Conservation (phyloP, 2,113 vertebrate genomes). For the Dipodomys spectabilis region DNA sequence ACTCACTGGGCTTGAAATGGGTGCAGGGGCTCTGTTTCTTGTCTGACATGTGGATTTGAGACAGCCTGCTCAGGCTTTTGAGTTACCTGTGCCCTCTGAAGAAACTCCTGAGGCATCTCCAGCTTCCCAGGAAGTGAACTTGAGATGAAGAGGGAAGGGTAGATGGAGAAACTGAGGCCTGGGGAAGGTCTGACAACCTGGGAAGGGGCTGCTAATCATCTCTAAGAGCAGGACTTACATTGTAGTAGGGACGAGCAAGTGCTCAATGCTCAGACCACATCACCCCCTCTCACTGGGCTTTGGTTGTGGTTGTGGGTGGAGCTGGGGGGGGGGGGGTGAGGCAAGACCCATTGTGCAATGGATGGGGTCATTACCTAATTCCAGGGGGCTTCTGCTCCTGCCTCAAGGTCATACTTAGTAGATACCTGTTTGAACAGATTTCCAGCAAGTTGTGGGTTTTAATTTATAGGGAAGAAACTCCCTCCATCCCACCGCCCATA, state of each 20-base stretch:
- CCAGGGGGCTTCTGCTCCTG: not conserved
- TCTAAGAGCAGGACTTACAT: not conserved
- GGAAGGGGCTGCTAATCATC: too few species aligned
- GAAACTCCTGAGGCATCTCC: not conserved
- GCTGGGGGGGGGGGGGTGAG: not conserved
- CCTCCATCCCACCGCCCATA: not conserved
- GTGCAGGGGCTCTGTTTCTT: not conserved
- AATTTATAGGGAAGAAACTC: not conserved
- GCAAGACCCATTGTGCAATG: not conserved
- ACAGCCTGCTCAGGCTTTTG: not conserved
- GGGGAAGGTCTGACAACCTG: not conserved
- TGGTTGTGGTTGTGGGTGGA: not conserved
- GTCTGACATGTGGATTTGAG: not conserved
- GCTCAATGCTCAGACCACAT: accelerated
- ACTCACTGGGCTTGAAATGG: not conserved
- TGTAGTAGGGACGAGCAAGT: not conserved
- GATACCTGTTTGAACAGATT: not conserved
- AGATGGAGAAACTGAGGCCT: not conserved
- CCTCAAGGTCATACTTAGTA: accelerated
- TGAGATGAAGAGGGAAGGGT: not conserved
- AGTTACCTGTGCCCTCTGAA: not conserved
- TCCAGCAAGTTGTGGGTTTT: accelerated
- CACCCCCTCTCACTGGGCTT: not conserved
- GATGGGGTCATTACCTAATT: not conserved
- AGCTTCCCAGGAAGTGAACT: not conserved